Evolutionary conservation across 2,888 invertebrate species (phyloP).

Genomic region (Willowsia nigromaculata): DNA sequence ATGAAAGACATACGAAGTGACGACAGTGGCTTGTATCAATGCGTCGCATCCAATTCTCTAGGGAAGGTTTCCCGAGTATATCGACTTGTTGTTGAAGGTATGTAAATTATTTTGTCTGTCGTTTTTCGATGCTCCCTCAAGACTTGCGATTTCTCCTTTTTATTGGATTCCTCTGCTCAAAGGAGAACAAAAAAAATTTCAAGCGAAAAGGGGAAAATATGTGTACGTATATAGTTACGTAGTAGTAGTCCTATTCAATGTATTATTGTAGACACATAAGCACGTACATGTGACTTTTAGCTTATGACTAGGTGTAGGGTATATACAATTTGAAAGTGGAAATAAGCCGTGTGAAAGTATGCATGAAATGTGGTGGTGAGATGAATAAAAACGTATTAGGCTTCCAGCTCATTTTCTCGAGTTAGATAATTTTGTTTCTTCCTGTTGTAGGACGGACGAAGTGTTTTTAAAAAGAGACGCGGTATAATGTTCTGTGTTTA

Average conservation of each 20-base stretch:
- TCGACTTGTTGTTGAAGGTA: slow-evolving; percentile 77
- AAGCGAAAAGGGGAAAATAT: not conserved
- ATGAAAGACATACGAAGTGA: slow-evolving; percentile 76
- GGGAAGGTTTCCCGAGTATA: slow-evolving; percentile 76
- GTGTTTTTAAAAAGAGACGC: not conserved
- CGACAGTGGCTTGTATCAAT: slow-evolving; percentile 75
- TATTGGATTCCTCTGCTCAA: slow-evolving; percentile 62
- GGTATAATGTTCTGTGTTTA: not conserved
- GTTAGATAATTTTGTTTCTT: slow-evolving; percentile 9
- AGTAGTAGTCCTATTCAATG: not conserved
- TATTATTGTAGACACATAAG: not conserved
- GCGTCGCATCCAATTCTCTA: slow-evolving; percentile 75
- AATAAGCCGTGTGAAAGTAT: slow-evolving; percentile 52
- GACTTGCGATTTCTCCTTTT: slow-evolving; percentile 44
- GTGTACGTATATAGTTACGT: not conserved
- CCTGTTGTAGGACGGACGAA: not conserved
- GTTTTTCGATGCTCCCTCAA: slow-evolving; percentile 18
- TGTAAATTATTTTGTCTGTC: slow-evolving; percentile 58
- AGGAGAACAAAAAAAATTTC: slow-evolving; percentile 13
- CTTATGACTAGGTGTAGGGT: not conserved
- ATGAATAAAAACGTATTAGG: slow-evolving; percentile 38
- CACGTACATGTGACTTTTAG: not conserved
- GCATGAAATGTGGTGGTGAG: slow-evolving; percentile 57
- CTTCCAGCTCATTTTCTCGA: slow-evolving; percentile 53
- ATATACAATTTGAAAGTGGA: slow-evolving; percentile 16